Evolutionary conservation across 2,888 invertebrate genomes (phyloP).

Genomic region (Oxytorus armatus): DNA sequence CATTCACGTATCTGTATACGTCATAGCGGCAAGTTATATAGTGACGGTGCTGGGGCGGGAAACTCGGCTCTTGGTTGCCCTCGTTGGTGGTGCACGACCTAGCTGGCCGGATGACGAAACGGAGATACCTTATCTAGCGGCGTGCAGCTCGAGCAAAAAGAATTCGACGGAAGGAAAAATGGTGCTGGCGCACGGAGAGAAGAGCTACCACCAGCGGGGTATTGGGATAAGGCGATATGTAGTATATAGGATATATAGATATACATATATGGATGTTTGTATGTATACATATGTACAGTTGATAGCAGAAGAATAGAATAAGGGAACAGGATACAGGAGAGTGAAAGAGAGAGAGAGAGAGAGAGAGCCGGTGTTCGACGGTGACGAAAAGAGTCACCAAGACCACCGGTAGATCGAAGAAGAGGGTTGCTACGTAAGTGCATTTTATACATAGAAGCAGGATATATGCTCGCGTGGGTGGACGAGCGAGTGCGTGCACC

Average conservation of each 20-base stretch:
- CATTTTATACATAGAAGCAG: background rate
- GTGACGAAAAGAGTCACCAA: constrained; percentile 80
- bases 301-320: constrained; percentile 58
- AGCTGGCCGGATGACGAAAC: constrained; percentile 70
- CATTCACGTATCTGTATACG: constrained; percentile 15
- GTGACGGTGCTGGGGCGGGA: constrained; percentile 21
- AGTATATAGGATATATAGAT: constrained; percentile 15
- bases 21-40: constrained; percentile 17
- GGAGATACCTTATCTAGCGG: constrained; percentile 72
- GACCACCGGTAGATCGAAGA: constrained; percentile 65
- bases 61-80: constrained; percentile 45
- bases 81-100: constrained; percentile 59
- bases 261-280: constrained; percentile 2
- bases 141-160: constrained; percentile 72
- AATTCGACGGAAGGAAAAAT: constrained; percentile 69
- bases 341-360: constrained; percentile 59
- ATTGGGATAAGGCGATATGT: constrained; percentile 33
- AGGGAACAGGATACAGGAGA: constrained; percentile 31
- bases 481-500: constrained; percentile 27
- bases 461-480: background rate
- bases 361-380: constrained; percentile 78
- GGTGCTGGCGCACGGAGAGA: constrained; percentile 60
- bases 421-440: constrained; percentile 9
- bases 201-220: constrained; percentile 36
- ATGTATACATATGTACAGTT: constrained; percentile 1